Conservation (phyloP, 2,113 vertebrate species). For the Neodontobutis hainanensis region DNA sequence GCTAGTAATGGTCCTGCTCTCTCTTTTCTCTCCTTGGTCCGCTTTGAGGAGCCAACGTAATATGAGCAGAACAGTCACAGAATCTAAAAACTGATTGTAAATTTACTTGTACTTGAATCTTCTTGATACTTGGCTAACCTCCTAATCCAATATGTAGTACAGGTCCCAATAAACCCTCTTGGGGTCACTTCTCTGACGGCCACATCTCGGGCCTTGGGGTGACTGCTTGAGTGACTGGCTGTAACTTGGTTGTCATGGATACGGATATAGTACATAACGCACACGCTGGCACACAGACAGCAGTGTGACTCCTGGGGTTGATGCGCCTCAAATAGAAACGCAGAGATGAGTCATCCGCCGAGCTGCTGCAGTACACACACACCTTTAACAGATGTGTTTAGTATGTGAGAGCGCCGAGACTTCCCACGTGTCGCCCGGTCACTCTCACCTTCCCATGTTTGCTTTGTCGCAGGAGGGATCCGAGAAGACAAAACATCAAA, state of each 20-base stretch:
- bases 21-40: no score
- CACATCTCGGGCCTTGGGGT: conserved; percentile 12
- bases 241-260: conserved; percentile 63
- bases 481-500: background rate
- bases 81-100: no score
- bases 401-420: conserved; percentile 35
- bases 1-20: no score
- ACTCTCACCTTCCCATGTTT: conserved; percentile 7
- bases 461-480: background rate
- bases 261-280: conserved; percentile 51
- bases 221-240: conserved; percentile 35
- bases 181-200: conserved; percentile 17
- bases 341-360: conserved; percentile 76
- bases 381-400: conserved; percentile 56
- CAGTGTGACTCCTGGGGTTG: conserved; percentile 73
- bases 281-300: conserved; percentile 51
- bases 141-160: no score
- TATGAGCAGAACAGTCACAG: no score
- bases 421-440: conserved; percentile 38
- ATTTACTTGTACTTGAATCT: no score
- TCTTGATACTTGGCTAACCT: no score
- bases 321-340: conserved; percentile 74
- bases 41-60: no score
- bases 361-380: conserved; percentile 64
- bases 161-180: conserved; percentile 7